Base-by-base conservation (phyloP, 2,888 invertebrate species). In the Oxytorus armatus region DNA sequence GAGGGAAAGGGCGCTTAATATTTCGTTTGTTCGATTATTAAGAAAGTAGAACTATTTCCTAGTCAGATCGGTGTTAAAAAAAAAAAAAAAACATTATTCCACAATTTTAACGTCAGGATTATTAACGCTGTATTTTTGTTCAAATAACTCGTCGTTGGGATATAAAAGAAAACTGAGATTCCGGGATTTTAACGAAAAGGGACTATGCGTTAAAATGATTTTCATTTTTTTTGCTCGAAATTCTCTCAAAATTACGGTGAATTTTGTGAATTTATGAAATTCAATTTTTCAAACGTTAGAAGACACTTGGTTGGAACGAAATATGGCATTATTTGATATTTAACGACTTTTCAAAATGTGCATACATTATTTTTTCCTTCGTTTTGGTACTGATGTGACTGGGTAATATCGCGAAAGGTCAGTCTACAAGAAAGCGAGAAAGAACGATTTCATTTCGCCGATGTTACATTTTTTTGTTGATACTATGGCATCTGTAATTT, bases 401-500 rank as follows among this genome's bases (percentile, higher is more conserved):
- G 18, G 7, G 49, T n/a, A 44, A 44, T 7, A 21, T 14, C 23
- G 21, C 33, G 53, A 33, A 61, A 47, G 33, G 18, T 42, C 66
- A 69, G 36, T 68, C 47, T 11, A 44, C 39, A 5, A 59, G 14
- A 7, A 39, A 39, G 47, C 14, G 23, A 4, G 11, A 8, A 42
- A 21, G 16, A 61, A 69, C n/a, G 65, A 33, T 70, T 42, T 42
- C 29, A 47, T 39, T 72, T 68, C 51, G 55, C 55, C 25, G 47
- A 72, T 68, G 44, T 72, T 51, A 11, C 21, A 44, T 59, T 53
- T 76, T 72, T 72, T 21, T 55, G 53, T 66, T 49, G 44, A 70
- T 75, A 70, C 69, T 55, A 49, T 70, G 75, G 57, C 68, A 72
- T 72, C 75, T 76, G 70, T 76, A 79, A 59, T 55, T 76, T 76